These are phyloP conservation scores for Caligus rogercresseyi DNA, from an alignment of 1,140 invertebrate species.

Conservation along the genomic window DNA sequence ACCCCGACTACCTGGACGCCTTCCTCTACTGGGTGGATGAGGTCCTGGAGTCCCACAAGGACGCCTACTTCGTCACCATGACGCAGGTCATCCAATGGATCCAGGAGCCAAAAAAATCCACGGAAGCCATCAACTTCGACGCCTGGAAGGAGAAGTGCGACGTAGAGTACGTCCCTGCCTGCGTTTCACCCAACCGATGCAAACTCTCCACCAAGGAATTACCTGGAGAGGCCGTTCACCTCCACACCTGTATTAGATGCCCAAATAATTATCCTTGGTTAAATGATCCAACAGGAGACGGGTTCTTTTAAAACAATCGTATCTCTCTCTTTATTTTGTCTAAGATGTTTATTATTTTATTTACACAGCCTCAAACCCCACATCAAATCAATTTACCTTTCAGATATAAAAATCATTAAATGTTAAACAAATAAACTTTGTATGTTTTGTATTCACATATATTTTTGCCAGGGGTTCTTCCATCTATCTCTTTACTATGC, in stretches of 20 bases:
- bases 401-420: no score
- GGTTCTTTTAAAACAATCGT: slow-evolving; percentile 37
- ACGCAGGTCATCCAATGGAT: slow-evolving; percentile 93
- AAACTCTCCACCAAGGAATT: slow-evolving; percentile 77
- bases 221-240: slow-evolving; percentile 73
- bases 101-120: slow-evolving; percentile 65
- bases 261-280: slow-evolving; percentile 83
- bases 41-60: slow-evolving; percentile 61
- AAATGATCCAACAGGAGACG: slow-evolving; percentile 76
- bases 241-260: slow-evolving; percentile 79
- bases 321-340: not conserved
- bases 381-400: no score
- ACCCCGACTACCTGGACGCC: slow-evolving; percentile 75
- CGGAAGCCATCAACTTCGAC: slow-evolving; percentile 73
- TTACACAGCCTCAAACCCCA: no score
- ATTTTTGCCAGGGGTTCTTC: no score
- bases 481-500: no score
- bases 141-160: slow-evolving; percentile 82
- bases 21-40: slow-evolving; percentile 91
- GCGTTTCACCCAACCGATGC: slow-evolving; percentile 54
- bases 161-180: slow-evolving; percentile 53
- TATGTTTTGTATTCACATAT: no score
- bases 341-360: no score
- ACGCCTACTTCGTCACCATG: slow-evolving; percentile 94
- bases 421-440: no score